Evolutionary conservation across 2,797 vertebrate species (phyloP).

Genomic region (Sphenodon punctatus): DNA sequence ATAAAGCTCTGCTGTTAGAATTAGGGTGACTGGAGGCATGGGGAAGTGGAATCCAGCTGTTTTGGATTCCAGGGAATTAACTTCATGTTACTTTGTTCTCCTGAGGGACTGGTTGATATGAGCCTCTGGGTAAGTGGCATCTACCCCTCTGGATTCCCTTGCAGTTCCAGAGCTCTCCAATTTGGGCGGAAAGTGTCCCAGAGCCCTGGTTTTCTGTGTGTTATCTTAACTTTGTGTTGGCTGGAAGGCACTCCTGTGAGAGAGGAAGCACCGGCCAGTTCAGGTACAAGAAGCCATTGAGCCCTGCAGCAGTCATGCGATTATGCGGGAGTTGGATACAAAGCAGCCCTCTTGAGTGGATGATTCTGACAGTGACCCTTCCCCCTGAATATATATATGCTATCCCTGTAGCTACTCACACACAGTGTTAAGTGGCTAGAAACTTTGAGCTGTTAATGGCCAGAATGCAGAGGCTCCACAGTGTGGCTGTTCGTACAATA

Average conservation of each 20-base stretch:
- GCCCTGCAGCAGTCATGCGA: not conserved
- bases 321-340: not conserved
- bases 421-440: no score
- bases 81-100: no score
- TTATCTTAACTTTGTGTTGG: not conserved
- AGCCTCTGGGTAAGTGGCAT: not conserved
- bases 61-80: no score
- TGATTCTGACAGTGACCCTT: not conserved
- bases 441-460: no score
- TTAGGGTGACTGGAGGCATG: no score
- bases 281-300: no score
- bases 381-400: not conserved
- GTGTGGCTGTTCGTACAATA: accelerated
- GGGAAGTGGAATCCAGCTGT: no score
- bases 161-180: not conserved
- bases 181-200: not conserved
- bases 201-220: not conserved
- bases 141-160: not conserved
- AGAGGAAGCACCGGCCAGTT: not conserved
- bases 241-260: no score
- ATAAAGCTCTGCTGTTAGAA: no score
- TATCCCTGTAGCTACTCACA: no score
- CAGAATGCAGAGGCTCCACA: accelerated
- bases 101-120: no score
- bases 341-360: no score